A percentile compares a stretch with the other conserved stretches of the same genome.
These are phyloP conservation scores for Bombus sibiricus DNA, from an alignment of 1,140 invertebrate species.

Conservation along the genomic window DNA sequence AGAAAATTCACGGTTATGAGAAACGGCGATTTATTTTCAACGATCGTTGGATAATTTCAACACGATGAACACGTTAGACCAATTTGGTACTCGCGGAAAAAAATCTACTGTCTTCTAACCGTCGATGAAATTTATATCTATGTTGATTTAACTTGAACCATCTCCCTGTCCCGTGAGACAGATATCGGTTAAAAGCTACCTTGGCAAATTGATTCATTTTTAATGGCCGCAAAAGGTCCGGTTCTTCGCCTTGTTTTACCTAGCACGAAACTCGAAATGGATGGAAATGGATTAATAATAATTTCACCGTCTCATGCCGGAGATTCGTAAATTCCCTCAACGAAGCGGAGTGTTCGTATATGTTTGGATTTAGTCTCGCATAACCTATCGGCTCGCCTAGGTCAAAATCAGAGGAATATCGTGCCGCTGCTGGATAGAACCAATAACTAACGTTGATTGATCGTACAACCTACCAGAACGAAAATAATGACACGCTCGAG, in stretches of 20 bases:
- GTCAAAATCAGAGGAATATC: conserved; percentile 1
- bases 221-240: background rate
- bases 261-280: background rate
- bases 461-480: background rate
- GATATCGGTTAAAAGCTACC: background rate
- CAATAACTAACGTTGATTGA: conserved; percentile 31
- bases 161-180: no score
- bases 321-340: conserved; percentile 23
- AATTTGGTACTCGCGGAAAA: background rate
- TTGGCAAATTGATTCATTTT: background rate
- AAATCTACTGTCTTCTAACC: background rate
- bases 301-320: background rate
- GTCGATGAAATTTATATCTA: background rate
- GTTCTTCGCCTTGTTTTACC: background rate
- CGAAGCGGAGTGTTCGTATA: background rate
- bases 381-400: conserved; percentile 1
- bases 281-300: conserved; percentile 31
- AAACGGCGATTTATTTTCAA: background rate
- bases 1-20: background rate
- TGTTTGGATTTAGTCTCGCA: background rate
- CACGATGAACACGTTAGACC: background rate
- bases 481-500: background rate
- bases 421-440: background rate
- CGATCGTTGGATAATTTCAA: background rate
- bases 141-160: background rate